phyloP scores from a whole-genome alignment of 2,113 vertebrate genomes.

The Myodes glareolus region DNA sequence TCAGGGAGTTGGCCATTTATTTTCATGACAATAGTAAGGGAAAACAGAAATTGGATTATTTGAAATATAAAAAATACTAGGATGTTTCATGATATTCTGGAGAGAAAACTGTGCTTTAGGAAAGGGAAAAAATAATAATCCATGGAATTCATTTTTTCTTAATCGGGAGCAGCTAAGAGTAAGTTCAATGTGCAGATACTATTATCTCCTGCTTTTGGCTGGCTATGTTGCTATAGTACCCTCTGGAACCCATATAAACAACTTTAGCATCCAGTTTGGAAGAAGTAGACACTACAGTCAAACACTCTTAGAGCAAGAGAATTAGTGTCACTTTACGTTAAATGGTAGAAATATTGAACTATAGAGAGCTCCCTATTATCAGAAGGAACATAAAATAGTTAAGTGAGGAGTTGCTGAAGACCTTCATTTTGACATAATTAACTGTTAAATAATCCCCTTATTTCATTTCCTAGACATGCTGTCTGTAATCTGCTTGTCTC shows the following conservation, averaged over 20 bases:
- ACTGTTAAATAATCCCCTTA: not conserved
- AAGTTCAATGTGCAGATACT: not conserved
- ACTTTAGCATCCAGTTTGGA: conserved; percentile 7
- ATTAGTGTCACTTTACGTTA: conserved; percentile 55
- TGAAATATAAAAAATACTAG: not conserved
- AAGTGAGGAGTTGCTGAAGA: conserved; percentile 51
- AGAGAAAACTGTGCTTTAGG: not conserved
- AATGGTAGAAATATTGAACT: not conserved
- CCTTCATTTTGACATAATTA: conserved; percentile 46
- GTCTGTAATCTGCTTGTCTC: not conserved
- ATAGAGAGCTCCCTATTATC: conserved; percentile 7
- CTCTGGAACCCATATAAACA: conserved; percentile 48
- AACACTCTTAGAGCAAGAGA: conserved; percentile 35
- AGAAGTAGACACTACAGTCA: conserved; percentile 21
- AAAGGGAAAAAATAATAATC: not conserved
- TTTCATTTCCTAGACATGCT: conserved; percentile 14
- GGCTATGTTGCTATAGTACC: not conserved
- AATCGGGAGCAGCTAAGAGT: not conserved
- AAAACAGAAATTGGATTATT: not conserved
- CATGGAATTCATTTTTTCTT: no score
- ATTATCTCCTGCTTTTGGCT: not conserved
- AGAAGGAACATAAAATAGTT: conserved; percentile 22
- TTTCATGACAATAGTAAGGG: not conserved
- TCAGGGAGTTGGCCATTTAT: not conserved
- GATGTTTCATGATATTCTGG: not conserved